Evolutionary conservation across 2,797 vertebrate genomes (phyloP).

Genomic region (Acipenser transmontanus): DNA sequence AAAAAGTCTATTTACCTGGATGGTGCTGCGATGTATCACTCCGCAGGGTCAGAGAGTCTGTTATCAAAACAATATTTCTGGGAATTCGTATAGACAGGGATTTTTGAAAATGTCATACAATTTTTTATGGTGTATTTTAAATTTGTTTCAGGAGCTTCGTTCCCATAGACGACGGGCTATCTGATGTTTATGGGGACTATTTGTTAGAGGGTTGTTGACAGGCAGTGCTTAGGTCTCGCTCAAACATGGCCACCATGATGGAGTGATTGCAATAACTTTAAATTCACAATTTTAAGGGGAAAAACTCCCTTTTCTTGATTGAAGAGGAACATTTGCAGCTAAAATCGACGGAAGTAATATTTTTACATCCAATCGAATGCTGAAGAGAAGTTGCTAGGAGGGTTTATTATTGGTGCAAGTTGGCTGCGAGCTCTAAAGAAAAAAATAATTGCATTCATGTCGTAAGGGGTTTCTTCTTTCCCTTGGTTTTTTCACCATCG

Average conservation of each 20-base stretch:
- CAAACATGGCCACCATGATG: constrained; percentile 74
- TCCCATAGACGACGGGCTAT: not conserved
- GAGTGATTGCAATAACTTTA: constrained; percentile 68
- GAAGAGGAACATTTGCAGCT: constrained; percentile 43
- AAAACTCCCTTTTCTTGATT: constrained; percentile 31
- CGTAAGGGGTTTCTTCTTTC: constrained; percentile 47
- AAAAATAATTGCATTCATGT: constrained; percentile 61
- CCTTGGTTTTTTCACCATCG: constrained; percentile 9
- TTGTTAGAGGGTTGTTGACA: constrained; percentile 55
- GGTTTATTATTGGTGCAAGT: constrained; percentile 47
- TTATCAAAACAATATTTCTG: constrained; percentile 47
- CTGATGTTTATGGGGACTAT: constrained; percentile 49
- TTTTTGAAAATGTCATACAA: not conserved
- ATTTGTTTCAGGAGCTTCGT: not conserved
- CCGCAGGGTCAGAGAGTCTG: constrained; percentile 73
- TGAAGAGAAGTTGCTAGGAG: not conserved
- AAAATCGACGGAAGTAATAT: constrained; percentile 10
- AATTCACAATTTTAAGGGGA: constrained; percentile 44
- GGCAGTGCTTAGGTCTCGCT: constrained; percentile 61
- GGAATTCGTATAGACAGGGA: not conserved
- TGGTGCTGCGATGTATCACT: constrained; percentile 60
- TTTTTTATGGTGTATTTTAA: not conserved
- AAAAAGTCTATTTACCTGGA: constrained; percentile 73
- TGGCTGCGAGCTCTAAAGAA: constrained; percentile 63
- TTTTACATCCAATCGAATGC: not conserved